These are phyloP conservation scores for Bombylius major DNA, from an alignment of 2,888 invertebrate genomes.

Conservation along the genomic window DNA sequence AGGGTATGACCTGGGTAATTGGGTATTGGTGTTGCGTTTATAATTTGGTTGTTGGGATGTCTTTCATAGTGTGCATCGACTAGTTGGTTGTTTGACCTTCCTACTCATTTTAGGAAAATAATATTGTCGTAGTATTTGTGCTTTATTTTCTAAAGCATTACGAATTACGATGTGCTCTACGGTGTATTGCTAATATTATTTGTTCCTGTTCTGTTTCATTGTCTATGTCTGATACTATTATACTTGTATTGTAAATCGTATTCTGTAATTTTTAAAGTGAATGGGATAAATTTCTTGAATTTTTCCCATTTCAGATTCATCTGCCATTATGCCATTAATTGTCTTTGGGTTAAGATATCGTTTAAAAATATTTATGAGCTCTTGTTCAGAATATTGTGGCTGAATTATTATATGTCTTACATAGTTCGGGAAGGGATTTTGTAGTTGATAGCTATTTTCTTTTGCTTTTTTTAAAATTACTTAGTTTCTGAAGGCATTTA, in stretches of 20 bases:
- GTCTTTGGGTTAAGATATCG: slow-evolving; percentile 6
- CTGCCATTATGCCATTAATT: slow-evolving; percentile 5
- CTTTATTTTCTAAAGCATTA: slow-evolving; percentile 7
- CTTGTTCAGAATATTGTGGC: neutral
- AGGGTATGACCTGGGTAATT: slow-evolving; percentile 10
- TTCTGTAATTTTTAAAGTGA: neutral
- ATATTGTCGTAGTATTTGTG: slow-evolving; percentile 9
- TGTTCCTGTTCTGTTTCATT: neutral
- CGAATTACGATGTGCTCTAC: neutral
- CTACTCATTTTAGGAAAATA: slow-evolving; percentile 4
- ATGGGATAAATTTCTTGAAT: slow-evolving; percentile 10
- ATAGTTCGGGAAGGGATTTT: slow-evolving; percentile 4
- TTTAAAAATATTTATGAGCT: slow-evolving; percentile 6
- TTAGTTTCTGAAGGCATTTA: slow-evolving; percentile 13
- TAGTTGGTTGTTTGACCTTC: neutral
- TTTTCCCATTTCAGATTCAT: slow-evolving; percentile 6
- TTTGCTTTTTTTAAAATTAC: slow-evolving; percentile 2
- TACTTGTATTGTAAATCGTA: slow-evolving; percentile 8
- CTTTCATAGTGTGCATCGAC: slow-evolving; percentile 5
- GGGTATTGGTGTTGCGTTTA: slow-evolving; percentile 11
- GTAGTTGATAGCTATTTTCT: slow-evolving; percentile 3
- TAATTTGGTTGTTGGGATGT: slow-evolving; percentile 8
- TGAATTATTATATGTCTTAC: slow-evolving; percentile 1
- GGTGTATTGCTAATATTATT: no score
- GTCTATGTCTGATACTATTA: slow-evolving; percentile 5